phyloP scores from a whole-genome alignment of 1,140 invertebrate species.

The Platyscapa corneri region DNA sequence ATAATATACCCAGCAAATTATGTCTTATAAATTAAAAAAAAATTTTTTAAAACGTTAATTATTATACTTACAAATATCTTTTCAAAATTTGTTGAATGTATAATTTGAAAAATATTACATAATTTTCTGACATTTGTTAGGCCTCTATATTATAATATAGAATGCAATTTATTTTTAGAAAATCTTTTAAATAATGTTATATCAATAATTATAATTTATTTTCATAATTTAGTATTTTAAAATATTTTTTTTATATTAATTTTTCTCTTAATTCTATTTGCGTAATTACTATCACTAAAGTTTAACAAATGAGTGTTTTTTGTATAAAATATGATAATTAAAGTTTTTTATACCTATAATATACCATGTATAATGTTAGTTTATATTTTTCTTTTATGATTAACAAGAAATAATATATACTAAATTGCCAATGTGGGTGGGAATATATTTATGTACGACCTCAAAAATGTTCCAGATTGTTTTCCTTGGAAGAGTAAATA shows the following conservation, averaged over 20 bases:
- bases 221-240: background rate
- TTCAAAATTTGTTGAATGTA: too few species aligned
- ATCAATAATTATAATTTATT: background rate
- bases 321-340: background rate
- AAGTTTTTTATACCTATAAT: background rate
- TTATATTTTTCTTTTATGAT: background rate
- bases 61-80: too few species aligned
- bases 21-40: background rate
- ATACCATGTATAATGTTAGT: background rate
- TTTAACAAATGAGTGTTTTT: background rate
- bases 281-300: background rate
- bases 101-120: too few species aligned
- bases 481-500: background rate
- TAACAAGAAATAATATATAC: background rate
- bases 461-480: background rate
- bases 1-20: background rate
- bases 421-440: background rate
- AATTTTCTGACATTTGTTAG: too few species aligned
- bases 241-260: too few species aligned
- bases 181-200: background rate
- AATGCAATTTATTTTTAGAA: background rate
- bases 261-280: background rate
- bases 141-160: background rate
- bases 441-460: background rate
- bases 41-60: background rate